A percentile compares a stretch with the other conserved stretches of the same genome.
Conservation (phyloP, 2,797 vertebrate species). For the Sebastes hubbsi region DNA sequence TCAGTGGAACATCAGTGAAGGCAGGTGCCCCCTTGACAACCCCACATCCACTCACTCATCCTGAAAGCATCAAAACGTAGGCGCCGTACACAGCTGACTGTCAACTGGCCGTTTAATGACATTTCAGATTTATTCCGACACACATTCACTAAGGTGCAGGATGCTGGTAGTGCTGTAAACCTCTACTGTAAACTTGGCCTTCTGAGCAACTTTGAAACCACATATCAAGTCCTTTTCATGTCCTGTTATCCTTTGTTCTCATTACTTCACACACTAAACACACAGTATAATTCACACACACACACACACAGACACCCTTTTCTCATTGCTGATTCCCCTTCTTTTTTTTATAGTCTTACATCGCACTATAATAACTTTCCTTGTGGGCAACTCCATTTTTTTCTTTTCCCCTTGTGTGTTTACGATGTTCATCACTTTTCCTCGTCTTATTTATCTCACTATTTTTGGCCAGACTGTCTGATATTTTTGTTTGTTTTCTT, state of each 20-base stretch:
- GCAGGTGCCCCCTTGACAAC: not conserved
- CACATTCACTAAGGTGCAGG: constrained; percentile 1
- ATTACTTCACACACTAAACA: constrained; percentile 30
- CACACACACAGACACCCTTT: constrained; percentile 8
- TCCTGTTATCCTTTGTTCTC: constrained; percentile 36
- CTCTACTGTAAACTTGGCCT: constrained; percentile 69
- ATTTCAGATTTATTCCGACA: not conserved
- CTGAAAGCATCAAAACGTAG: not conserved
- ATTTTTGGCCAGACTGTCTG: constrained; percentile 40
- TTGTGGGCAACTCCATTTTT: constrained; percentile 24
- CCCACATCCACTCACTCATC: not conserved
- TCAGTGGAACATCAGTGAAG: constrained; percentile 6
- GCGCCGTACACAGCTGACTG: not conserved
- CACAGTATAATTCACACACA: not conserved
- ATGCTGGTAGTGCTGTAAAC: constrained; percentile 61
- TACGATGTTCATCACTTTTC: constrained; percentile 45
- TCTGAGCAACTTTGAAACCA: constrained; percentile 46
- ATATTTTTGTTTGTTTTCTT: constrained; percentile 28
- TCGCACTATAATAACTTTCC: constrained; percentile 35
- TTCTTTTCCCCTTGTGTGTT: constrained; percentile 43
- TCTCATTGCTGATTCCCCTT: constrained; percentile 19
- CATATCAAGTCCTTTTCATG: constrained; percentile 26
- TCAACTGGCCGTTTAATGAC: constrained; percentile 3
- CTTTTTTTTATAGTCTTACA: constrained; percentile 30
- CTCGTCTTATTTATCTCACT: constrained; percentile 28